These are phyloP conservation scores for Bombus waltoni DNA, from an alignment of 1,140 invertebrate genomes.

Conservation along the genomic window DNA sequence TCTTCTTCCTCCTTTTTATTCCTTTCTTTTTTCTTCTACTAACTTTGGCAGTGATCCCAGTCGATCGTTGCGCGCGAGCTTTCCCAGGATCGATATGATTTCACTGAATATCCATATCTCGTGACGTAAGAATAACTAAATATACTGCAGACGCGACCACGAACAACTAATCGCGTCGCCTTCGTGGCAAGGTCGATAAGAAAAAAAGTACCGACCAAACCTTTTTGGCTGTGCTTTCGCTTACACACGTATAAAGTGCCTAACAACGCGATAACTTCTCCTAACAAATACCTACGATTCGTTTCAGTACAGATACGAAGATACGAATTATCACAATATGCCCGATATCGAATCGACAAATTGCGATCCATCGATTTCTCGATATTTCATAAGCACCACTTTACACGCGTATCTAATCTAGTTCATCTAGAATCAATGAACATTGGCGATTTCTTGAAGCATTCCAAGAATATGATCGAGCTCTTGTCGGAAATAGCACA, in stretches of 20 bases:
- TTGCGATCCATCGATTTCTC: neutral
- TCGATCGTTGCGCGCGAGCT: slow-evolving; percentile 45
- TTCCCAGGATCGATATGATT: slow-evolving; percentile 42
- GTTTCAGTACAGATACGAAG: slow-evolving; percentile 19
- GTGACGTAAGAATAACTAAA: slow-evolving; percentile 44
- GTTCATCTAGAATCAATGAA: slow-evolving; percentile 65
- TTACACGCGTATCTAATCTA: neutral
- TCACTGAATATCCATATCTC: slow-evolving; percentile 20
- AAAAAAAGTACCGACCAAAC: slow-evolving; percentile 26
- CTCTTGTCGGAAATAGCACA: slow-evolving; percentile 82
- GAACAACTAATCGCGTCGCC: neutral
- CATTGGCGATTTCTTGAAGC: slow-evolving; percentile 80
- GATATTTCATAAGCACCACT: neutral
- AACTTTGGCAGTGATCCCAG: slow-evolving; percentile 71
- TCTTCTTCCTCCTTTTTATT: neutral
- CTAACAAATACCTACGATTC: slow-evolving; percentile 22
- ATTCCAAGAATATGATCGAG: slow-evolving; percentile 82
- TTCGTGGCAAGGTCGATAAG: slow-evolving; percentile 36
- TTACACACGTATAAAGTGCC: slow-evolving; percentile 24
- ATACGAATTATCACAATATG: slow-evolving; percentile 63
- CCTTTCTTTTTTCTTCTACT: slow-evolving; percentile 13
- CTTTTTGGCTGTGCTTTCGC: slow-evolving; percentile 21
- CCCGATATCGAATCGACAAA: slow-evolving; percentile 51
- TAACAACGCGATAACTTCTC: slow-evolving; percentile 25
- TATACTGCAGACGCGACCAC: slow-evolving; percentile 4